These are phyloP conservation scores for Spinus olivaceus DNA, from an alignment of 2,797 vertebrate genomes.

Conservation along the genomic window DNA sequence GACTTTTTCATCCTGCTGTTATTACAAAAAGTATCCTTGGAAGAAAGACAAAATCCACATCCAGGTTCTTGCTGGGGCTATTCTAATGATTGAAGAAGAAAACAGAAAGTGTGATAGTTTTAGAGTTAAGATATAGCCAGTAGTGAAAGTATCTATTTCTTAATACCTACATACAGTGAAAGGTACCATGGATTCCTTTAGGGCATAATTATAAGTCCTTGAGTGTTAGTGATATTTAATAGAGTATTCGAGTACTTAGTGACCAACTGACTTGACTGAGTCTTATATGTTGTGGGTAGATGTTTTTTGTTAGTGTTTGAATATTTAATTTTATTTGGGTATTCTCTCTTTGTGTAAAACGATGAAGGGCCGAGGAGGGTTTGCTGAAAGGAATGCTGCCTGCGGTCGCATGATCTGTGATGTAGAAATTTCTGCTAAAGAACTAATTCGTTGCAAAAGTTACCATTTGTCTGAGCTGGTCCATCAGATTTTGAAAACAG, in stretches of 20 bases:
- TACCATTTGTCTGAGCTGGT: constrained; percentile 92
- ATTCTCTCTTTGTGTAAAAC: background rate
- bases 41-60: background rate
- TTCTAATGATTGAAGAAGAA: background rate
- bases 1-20: background rate
- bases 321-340: background rate
- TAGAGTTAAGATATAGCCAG: background rate
- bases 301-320: background rate
- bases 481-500: constrained; percentile 87
- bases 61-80: background rate
- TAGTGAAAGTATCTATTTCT: background rate
- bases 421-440: constrained; percentile 94
- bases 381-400: constrained; percentile 94
- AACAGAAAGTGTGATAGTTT: background rate
- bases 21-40: background rate
- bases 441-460: constrained; percentile 96
- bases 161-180: background rate
- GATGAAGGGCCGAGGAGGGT: constrained; percentile 86
- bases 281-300: background rate
- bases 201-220: background rate
- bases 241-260: background rate
- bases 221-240: background rate
- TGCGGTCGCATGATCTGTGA: constrained; percentile 96
- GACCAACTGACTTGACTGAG: background rate
- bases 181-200: background rate